Base-by-base conservation (phyloP, 2,113 vertebrate species). In the Atlantisia rogersi region DNA sequence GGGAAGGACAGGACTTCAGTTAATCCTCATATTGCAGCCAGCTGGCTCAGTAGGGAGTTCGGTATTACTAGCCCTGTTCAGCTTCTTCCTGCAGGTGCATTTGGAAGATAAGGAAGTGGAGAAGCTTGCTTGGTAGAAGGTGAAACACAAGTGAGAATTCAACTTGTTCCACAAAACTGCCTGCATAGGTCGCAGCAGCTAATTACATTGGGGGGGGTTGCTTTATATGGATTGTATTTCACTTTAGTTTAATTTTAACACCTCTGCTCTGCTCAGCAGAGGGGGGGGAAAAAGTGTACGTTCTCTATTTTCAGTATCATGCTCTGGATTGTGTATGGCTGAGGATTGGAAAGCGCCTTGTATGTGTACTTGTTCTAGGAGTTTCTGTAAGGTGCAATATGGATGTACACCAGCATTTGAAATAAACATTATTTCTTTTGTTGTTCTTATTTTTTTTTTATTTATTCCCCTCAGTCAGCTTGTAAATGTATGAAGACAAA, bases 381-480 rank as follows among this genome's bases (percentile, higher is more conserved):
- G 53, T 82, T 91, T 76, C 64, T 84, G 35, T 64, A 60, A 77
- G 81, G 63, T 67, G 31, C 52, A 75, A 52, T 80, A 64, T 35
- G 70, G 53, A 80, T 73, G 24, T 75, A 85, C 26, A 68, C n/a
- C 48, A 78, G 50, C 64, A 85, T 74, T 75, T 68, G 65, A 94
- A 96, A 95, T 97, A 90, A 95, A 31, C 4, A 13, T 50, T 59
- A 5, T 77, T 83, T 71, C 78, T 76, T 73, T 90, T 55, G 82
- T 55, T 40, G 11, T 28, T 86, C 32, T 12, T 50, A 40, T 37
- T 32, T 37, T 29, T 58, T 24, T 58, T 46, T 56, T 22, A 24
- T 56, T 76, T 79, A 21, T 58, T 91, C 21, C 18, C 18, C 58
- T 44, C 25, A 48, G 44, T 75, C 46, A 53, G 13, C 16, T 67